phyloP scores from a whole-genome alignment of 2,797 vertebrate species.

The Zalophus californianus region DNA sequence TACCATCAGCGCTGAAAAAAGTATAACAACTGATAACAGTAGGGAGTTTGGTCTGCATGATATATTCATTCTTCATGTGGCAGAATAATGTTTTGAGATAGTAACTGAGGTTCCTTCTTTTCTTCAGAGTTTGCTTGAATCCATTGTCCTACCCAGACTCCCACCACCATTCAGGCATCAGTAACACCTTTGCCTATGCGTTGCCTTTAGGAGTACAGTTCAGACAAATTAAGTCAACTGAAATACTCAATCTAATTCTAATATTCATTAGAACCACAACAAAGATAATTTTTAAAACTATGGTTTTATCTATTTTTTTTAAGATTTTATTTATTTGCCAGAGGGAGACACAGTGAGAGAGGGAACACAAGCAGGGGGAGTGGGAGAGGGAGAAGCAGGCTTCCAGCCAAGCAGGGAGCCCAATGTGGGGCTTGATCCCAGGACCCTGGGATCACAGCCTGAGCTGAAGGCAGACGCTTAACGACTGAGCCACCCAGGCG shows the following conservation, averaged over 20 bases:
- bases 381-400: no score
- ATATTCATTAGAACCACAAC: background rate
- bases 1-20: background rate
- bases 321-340: no score
- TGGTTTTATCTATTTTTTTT: background rate
- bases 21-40: background rate
- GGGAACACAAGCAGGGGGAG: no score
- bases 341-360: no score
- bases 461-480: no score
- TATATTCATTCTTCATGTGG: background rate
- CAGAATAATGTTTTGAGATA: background rate
- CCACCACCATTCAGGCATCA: background rate
- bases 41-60: background rate
- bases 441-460: no score
- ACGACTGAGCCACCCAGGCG: no score
- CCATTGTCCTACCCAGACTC: background rate
- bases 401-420: no score
- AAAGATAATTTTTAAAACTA: slow-evolving; percentile 21
- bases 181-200: background rate
- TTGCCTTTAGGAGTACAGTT: background rate
- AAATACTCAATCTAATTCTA: background rate
- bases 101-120: background rate
- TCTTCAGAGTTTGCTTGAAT: background rate
- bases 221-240: background rate
- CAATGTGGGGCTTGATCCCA: no score